These are phyloP conservation scores for Antheraea pernyi DNA, from an alignment of 1,140 invertebrate species.

Conservation along the genomic window DNA sequence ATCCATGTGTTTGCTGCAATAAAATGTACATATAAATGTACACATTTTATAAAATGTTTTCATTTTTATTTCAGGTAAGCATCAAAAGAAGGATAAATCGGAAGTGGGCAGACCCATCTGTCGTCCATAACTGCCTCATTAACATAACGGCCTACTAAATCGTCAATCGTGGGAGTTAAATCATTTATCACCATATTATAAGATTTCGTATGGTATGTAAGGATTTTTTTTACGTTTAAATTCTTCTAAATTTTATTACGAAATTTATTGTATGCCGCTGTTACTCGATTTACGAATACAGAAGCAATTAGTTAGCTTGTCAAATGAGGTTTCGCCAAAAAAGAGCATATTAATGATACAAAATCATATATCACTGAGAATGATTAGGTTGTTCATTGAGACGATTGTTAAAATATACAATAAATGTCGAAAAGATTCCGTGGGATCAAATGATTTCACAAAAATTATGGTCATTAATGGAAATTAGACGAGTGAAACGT, in stretches of 20 bases:
- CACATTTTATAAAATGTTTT: neutral
- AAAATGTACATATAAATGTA: too few relatives aligned
- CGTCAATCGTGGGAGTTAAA: conserved; percentile 12
- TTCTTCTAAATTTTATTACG: conserved; percentile 1
- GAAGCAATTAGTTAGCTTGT: neutral
- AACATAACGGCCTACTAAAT: conserved; percentile 11
- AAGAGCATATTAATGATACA: neutral
- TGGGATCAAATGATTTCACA: neutral
- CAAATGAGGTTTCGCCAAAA: neutral
- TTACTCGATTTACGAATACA: neutral
- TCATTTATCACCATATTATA: conserved; percentile 9
- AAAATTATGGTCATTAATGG: neutral
- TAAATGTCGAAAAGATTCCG: neutral
- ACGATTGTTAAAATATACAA: neutral
- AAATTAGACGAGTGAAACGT: neutral
- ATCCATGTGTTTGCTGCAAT: too few relatives aligned
- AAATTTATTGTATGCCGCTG: neutral
- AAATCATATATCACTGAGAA: neutral
- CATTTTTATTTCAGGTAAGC: conserved; percentile 25
- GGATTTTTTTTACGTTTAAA: conserved; percentile 1
- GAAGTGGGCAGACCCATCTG: conserved; percentile 6
- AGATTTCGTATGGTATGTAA: conserved; percentile 8
- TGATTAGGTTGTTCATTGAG: neutral
- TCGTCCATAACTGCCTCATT: conserved; percentile 14
- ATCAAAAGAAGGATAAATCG: conserved; percentile 13